Evolutionary conservation across 1,140 invertebrate species (phyloP), one percentile per base, ranked within the genome.

Genomic region (Drosophila varians): DNA sequence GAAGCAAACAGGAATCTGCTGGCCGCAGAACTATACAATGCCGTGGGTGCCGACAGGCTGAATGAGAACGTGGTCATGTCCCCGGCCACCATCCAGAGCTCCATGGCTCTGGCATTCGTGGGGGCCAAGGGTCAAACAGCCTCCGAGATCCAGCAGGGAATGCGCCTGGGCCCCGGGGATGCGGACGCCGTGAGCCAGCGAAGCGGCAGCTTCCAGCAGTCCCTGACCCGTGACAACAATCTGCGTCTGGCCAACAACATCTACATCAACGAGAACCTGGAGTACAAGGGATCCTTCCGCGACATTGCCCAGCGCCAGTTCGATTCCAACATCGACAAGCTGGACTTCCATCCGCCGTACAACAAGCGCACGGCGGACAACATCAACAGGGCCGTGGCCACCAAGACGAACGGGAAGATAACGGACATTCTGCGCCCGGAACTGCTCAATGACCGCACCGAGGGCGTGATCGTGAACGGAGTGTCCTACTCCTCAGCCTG

Each of bases 341-440:
- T 89, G 14, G 89, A 90, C 51, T 90, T 90, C 43, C 89, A 90
- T 73, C 89, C 89, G 43, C 89, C 89, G 8, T 90, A 90, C 49
- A 89, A 90, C 45, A 89, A 89, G 65, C 84, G 89, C 25, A 90
- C 89, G 0, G 80, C 89, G 3, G 74, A 92, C n/a, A 77, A 21
- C 4, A 90, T 90, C 9, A 90, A 86, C 68, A 61, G 79, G 1
- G 74, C 48, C 8, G 71, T 86, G 16, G 74, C 83, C 45, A 64
- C 72, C 12, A 90, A 90, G 60, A 90, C 89, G 6, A 78, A 89
- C 21, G 73, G 75, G 14, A 76, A 89, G 60, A 89, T 90, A 23
- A 73, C 53, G 9, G 72, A 90, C 16, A 88, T 90, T 12, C 46
- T 90, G 12, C 71, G 60, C 9, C 12, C 86, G 1, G 82, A 76